Percentiles rank a stretch among this genome's conserved stretches.
Evolutionary conservation across 2,113 vertebrate genomes (phyloP).

Genomic region (Myocastor coypus): DNA sequence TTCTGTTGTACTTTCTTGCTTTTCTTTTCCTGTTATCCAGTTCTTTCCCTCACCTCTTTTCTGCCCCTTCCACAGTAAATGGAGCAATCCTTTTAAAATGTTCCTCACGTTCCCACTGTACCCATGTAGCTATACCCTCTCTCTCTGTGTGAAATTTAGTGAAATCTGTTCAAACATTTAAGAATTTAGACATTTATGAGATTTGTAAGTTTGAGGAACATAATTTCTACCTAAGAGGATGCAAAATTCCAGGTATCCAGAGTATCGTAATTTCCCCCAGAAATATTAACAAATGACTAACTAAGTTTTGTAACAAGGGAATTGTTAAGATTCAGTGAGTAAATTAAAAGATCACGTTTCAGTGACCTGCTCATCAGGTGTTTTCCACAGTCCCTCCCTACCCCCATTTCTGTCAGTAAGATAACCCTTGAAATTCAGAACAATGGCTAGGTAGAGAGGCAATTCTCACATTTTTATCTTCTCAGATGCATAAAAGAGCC

Average conservation of each 20-base stretch:
- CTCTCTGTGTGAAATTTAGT: not conserved
- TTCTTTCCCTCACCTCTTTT: not conserved
- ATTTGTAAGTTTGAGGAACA: constrained; percentile 1
- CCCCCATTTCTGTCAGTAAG: not conserved
- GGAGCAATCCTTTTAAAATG: not conserved
- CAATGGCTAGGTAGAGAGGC: not conserved
- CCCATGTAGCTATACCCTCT: not conserved
- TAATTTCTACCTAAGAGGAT: not conserved
- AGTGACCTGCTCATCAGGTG: constrained; percentile 50
- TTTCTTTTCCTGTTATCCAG: not conserved
- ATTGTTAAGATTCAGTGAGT: constrained; percentile 35
- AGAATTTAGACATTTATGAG: constrained; percentile 19
- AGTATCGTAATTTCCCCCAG: constrained; percentile 17
- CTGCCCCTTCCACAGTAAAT: not conserved
- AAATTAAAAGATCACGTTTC: constrained; percentile 57
- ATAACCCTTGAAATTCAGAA: not conserved
- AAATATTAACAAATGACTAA: constrained; percentile 60
- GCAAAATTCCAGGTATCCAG: constrained; percentile 22
- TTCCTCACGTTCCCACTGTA: not conserved
- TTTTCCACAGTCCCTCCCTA: not conserved
- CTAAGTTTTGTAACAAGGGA: constrained; percentile 54
- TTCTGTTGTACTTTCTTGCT: not conserved
- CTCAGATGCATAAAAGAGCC: not conserved
- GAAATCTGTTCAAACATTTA: constrained; percentile 1
- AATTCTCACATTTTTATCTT: constrained; percentile 19